A percentile compares a stretch with the other conserved stretches of the same genome.
Evolutionary conservation across 1,140 invertebrate species (phyloP).

Genomic region (Zaprionus ornatus): DNA sequence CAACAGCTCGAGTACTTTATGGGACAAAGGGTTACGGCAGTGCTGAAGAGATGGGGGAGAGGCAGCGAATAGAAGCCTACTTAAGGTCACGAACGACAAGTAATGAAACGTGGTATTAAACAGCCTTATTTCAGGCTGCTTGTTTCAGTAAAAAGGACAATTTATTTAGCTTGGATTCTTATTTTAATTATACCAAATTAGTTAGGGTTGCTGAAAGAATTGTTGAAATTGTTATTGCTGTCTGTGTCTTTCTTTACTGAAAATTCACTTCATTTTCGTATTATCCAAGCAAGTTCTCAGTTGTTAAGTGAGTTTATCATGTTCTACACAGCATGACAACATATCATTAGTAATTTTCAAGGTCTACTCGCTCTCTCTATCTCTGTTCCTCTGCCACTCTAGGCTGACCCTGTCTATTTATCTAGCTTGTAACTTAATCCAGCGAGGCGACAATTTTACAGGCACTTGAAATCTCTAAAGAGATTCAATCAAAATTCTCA

Average conservation of each 20-base stretch:
- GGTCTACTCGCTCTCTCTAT: neutral
- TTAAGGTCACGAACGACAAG: constrained; percentile 8
- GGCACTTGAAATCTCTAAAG: constrained; percentile 26
- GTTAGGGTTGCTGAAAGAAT: neutral
- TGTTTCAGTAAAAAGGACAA: neutral
- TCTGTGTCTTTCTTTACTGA: neutral
- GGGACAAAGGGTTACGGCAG: constrained; percentile 5
- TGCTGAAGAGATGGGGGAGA: neutral
- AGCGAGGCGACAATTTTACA: constrained; percentile 18
- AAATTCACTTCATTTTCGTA: neutral
- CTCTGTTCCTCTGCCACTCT: neutral
- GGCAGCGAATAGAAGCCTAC: neutral
- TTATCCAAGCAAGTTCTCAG: neutral
- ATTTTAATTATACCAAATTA: neutral
- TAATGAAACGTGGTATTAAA: constrained; percentile 1
- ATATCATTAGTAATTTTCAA: constrained; percentile 17
- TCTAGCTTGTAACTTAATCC: constrained; percentile 42
- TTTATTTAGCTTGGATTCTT: neutral
- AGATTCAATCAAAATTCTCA: constrained; percentile 58
- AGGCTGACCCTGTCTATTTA: constrained; percentile 3
- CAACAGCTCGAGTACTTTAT: constrained; percentile 18
- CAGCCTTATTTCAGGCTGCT: neutral
- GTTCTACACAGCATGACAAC: constrained; percentile 16
- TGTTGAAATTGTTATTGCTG: neutral
- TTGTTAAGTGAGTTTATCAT: constrained; percentile 21